phyloP scores from a whole-genome alignment of 2,888 invertebrate species.

The Oscheius sp. region DNA sequence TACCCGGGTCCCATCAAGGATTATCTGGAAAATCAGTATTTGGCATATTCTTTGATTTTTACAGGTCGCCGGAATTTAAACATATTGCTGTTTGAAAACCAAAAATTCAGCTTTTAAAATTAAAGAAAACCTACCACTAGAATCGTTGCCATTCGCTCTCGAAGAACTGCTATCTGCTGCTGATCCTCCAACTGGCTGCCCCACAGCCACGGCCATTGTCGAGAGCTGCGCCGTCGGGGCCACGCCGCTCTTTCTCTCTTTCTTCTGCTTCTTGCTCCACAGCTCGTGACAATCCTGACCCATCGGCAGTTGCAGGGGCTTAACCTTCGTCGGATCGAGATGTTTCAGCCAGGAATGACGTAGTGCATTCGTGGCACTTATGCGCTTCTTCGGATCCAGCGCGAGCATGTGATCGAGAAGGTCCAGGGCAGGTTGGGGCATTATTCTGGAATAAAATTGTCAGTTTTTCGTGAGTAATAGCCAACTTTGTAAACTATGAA shows the following conservation, averaged over 20 bases:
- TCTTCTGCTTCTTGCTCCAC: constrained; percentile 86
- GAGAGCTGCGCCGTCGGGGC: neutral
- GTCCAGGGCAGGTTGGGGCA: constrained; percentile 53
- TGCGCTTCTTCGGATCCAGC: constrained; percentile 91
- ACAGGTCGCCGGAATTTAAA: too few species aligned
- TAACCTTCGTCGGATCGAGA: constrained; percentile 83
- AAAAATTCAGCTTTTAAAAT: too few species aligned
- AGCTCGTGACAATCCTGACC: constrained; percentile 97
- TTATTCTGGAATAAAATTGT: neutral
- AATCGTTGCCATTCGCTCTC: neutral
- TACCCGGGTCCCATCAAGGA: too few species aligned
- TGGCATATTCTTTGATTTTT: too few species aligned
- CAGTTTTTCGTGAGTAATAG: neutral
- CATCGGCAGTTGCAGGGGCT: constrained; percentile 78
- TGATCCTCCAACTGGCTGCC: neutral
- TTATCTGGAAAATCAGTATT: too few species aligned
- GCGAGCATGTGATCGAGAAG: constrained; percentile 83
- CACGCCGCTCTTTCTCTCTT: constrained; percentile 36
- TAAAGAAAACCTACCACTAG: neutral
- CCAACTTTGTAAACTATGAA: neutral
- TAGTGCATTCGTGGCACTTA: constrained; percentile 92
- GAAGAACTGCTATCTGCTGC: neutral
- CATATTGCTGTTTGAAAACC: too few species aligned
- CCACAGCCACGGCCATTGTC: constrained; percentile 5
- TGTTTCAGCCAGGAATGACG: constrained; percentile 91